Percentiles rank a stretch among this genome's conserved stretches.
Conservation (phyloP, 1,140 invertebrate species). For the Drosophila miranda region DNA sequence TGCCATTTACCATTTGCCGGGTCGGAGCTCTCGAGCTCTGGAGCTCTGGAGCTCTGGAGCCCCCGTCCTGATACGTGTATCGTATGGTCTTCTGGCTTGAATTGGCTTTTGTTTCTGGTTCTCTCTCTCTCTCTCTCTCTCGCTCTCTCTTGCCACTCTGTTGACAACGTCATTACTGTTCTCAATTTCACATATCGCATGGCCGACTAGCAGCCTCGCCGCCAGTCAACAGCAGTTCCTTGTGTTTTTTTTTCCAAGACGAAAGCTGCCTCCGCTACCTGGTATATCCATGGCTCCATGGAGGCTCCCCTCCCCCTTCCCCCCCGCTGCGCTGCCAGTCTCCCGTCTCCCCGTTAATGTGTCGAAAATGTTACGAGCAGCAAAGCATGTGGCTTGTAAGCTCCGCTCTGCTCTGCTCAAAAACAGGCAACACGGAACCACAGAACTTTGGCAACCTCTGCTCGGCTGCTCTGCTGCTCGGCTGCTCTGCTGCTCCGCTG, state of each 20-base stretch:
- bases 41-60: too few species aligned
- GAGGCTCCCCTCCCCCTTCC: background rate
- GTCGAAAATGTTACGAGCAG: constrained; percentile 75
- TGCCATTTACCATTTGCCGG: constrained; percentile 23
- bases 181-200: constrained; percentile 79
- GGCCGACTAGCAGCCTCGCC: constrained; percentile 51
- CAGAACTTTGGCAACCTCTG: constrained; percentile 19
- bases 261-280: constrained; percentile 23
- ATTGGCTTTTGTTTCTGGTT: constrained; percentile 39
- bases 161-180: constrained; percentile 80
- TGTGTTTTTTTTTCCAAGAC: constrained; percentile 20
- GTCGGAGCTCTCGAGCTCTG: constrained; percentile 6
- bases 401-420: constrained; percentile 19
- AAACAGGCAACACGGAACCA: constrained; percentile 13
- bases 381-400: constrained; percentile 70
- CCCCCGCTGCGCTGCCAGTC: constrained; percentile 1
- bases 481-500: too few species aligned
- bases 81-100: constrained; percentile 7
- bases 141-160: constrained; percentile 33
- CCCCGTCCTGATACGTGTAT: too few species aligned
- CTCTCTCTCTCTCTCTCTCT: background rate
- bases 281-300: background rate
- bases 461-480: too few species aligned
- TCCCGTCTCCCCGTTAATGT: constrained; percentile 54
- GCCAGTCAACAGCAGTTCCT: constrained; percentile 25